Evolutionary conservation across 2,113 vertebrate genomes (phyloP).

Genomic region (Vicugna pacos): DNA sequence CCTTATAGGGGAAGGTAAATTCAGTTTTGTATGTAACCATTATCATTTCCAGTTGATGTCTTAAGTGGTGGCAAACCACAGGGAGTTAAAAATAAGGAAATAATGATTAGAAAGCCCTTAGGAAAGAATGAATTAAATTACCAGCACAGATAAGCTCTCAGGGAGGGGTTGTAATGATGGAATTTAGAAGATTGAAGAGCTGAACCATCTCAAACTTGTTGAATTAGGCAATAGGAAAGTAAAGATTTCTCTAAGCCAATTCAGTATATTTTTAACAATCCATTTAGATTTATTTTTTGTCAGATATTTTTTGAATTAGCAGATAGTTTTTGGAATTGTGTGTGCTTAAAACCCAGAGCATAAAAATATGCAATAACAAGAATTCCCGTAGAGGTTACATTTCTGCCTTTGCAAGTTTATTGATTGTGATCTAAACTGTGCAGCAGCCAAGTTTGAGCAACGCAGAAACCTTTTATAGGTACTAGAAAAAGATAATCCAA

Average conservation of each 20-base stretch:
- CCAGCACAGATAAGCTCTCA: not conserved
- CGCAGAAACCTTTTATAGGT: constrained; percentile 14
- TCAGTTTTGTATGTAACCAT: constrained; percentile 34
- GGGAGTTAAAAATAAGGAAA: constrained; percentile 34
- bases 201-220: constrained; percentile 48
- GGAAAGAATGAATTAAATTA: constrained; percentile 55
- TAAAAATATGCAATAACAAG: constrained; percentile 48
- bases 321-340: constrained; percentile 50
- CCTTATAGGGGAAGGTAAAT: not conserved
- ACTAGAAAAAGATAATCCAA: not conserved
- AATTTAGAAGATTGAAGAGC: constrained; percentile 27
- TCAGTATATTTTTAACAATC: constrained; percentile 45
- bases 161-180: not conserved
- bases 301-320: constrained; percentile 14
- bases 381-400: constrained; percentile 19
- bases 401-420: constrained; percentile 57
- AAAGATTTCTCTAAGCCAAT: constrained; percentile 61
- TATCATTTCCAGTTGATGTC: not conserved
- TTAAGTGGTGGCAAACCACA: not conserved
- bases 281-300: constrained; percentile 61
- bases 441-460: not conserved
- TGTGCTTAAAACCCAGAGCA: constrained; percentile 11
- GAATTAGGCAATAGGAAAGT: constrained; percentile 42
- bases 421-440: constrained; percentile 36
- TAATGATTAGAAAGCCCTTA: not conserved